Conservation (phyloP, 2,797 vertebrate genomes). For the Natrix natrix region DNA sequence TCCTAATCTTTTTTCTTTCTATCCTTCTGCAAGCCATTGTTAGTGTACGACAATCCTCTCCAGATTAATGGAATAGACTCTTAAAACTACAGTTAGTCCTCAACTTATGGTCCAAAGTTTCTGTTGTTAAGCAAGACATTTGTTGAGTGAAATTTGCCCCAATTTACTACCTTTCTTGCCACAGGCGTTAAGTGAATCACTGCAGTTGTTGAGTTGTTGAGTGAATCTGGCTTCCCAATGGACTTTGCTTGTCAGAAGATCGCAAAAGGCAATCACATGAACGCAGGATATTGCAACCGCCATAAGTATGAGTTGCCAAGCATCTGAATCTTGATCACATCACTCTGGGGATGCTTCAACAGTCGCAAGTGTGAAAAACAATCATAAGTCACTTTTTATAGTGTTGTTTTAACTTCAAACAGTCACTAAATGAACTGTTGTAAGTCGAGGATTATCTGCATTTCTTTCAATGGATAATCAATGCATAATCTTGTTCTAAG, state of each 20-base stretch:
- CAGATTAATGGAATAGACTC: background rate
- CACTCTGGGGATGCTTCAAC: too few relatives aligned
- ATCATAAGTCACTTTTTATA: background rate
- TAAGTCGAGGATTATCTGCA: background rate
- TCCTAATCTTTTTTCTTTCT: background rate
- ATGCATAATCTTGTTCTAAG: background rate
- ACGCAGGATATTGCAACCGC: too few relatives aligned
- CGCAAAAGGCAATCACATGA: background rate
- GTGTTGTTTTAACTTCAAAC: background rate
- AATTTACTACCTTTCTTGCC: too few relatives aligned
- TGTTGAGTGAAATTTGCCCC: too few relatives aligned
- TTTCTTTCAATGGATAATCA: background rate
- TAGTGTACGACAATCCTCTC: background rate
- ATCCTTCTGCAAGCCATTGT: background rate
- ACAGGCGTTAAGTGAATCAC: too few relatives aligned
- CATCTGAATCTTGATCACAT: too few relatives aligned
- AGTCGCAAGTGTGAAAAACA: background rate
- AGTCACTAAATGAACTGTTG: background rate
- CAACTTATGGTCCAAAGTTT: too few relatives aligned
- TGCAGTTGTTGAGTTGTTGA: too few relatives aligned
- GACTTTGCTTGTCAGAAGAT: background rate
- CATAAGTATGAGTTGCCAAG: too few relatives aligned
- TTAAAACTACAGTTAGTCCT: background rate
- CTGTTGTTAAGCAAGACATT: too few relatives aligned
- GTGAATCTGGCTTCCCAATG: background rate